Conservation (phyloP, 2,888 invertebrate genomes). For the Tholera decimalis region DNA sequence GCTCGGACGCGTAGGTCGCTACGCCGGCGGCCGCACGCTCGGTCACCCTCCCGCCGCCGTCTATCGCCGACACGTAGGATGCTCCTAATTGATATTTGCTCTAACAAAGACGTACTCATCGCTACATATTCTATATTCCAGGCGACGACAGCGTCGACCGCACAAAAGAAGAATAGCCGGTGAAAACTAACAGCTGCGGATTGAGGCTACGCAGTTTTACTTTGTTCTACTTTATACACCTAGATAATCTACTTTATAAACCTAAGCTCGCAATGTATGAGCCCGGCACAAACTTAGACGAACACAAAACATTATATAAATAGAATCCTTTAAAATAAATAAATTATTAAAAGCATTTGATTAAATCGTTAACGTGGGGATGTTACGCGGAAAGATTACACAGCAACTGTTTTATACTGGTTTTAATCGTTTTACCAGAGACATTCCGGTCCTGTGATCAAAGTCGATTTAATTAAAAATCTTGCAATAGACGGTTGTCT, state of each 20-base stretch:
- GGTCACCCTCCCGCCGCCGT: conserved; percentile 71
- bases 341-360: conserved; percentile 56
- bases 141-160: conserved; percentile 21
- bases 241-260: conserved; percentile 42
- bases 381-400: conserved; percentile 76
- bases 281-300: conserved; percentile 10
- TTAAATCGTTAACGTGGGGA: conserved; percentile 68
- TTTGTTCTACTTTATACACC: conserved; percentile 49
- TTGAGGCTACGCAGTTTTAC: conserved; percentile 45
- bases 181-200: conserved; percentile 47
- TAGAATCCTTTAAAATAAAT: conserved; percentile 50
- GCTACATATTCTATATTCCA: conserved; percentile 75
- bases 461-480: conserved; percentile 90
- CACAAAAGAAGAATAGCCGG: conserved; percentile 35
- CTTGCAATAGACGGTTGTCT: conserved; percentile 86
- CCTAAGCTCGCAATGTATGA: conserved; percentile 11
- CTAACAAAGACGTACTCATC: conserved; percentile 78
- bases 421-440: conserved; percentile 86
- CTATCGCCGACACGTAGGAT: conserved; percentile 78
- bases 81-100: conserved; percentile 86
- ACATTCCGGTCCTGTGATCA: conserved; percentile 87
- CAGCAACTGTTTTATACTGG: conserved; percentile 81
- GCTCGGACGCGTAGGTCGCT: conserved; percentile 48
- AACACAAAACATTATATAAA: conserved; percentile 30
- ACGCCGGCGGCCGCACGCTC: conserved; percentile 53